Conservation (phyloP, 2,113 vertebrate genomes). For the Haemorhous mexicanus region DNA sequence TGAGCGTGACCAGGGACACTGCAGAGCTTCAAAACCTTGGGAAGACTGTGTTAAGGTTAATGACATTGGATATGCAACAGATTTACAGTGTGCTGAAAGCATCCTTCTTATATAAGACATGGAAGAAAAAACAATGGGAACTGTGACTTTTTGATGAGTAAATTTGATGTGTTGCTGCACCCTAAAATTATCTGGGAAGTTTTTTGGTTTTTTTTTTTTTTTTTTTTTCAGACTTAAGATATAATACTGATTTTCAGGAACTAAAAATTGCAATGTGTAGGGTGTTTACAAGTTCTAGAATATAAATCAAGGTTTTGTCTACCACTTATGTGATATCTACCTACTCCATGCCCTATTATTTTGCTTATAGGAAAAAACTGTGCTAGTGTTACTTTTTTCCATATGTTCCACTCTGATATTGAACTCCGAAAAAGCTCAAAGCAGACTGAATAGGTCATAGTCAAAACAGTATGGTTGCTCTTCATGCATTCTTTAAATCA, state of each 20-base stretch:
- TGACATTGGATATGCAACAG: not conserved
- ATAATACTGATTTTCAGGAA: not conserved
- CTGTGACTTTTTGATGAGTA: not conserved
- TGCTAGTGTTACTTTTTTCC: not conserved
- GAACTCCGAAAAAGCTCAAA: conserved; percentile 31
- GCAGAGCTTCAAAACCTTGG: not conserved
- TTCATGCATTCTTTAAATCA: conserved; percentile 34
- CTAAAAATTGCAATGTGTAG: not conserved
- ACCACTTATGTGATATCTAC: not conserved
- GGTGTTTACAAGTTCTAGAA: not conserved
- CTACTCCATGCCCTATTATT: not conserved
- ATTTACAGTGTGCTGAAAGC: not conserved
- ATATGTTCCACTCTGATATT: conserved; percentile 35
- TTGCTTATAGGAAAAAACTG: not conserved
- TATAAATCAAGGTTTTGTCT: conserved; percentile 4
- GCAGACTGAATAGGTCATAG: conserved; percentile 47
- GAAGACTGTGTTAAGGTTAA: not conserved
- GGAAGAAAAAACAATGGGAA: not conserved
- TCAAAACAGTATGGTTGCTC: conserved; percentile 17
- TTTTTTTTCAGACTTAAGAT: not conserved
- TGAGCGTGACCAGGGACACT: not conserved
- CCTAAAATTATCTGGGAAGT: not conserved
- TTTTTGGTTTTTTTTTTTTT: not conserved
- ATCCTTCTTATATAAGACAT: not conserved
- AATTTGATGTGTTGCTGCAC: not conserved